A percentile compares a stretch with the other conserved stretches of the same genome.
phyloP scores from a whole-genome alignment of 2,888 invertebrate genomes.

The Thymelicus sylvestris region DNA sequence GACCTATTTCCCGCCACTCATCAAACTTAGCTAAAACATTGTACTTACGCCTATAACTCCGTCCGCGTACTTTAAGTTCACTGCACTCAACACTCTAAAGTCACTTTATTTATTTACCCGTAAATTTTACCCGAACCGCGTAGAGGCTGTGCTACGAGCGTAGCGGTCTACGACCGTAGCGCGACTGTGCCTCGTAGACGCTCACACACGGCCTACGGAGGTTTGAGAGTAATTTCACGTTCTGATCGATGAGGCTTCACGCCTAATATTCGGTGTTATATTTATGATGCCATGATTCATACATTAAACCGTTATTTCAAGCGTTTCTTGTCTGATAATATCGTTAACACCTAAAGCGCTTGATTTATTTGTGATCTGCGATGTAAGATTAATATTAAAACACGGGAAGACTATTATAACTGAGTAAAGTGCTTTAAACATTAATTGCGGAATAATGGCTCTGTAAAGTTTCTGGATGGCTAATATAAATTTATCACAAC shows the following conservation, averaged over 20 bases:
- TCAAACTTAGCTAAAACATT: constrained; percentile 33
- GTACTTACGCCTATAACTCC: constrained; percentile 40
- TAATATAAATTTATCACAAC: too few relatives aligned
- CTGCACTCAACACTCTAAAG: constrained; percentile 39
- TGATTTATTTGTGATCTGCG: too few relatives aligned
- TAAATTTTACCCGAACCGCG: constrained; percentile 43
- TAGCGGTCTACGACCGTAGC: constrained; percentile 71
- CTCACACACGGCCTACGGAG: constrained; percentile 49
- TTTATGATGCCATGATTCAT: constrained; percentile 47
- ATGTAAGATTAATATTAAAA: too few relatives aligned
- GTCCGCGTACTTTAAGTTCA: constrained; percentile 35
- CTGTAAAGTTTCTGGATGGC: too few relatives aligned
- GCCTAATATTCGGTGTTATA: constrained; percentile 44
- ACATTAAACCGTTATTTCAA: constrained; percentile 27
- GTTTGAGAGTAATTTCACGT: constrained; percentile 49
- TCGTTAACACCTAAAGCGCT: background rate
- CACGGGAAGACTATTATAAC: too few relatives aligned
- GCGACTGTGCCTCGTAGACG: constrained; percentile 60
- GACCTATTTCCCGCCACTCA: constrained; percentile 39
- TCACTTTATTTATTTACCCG: constrained; percentile 38
- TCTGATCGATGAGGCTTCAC: constrained; percentile 56
- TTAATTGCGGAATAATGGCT: too few relatives aligned
- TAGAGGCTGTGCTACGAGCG: constrained; percentile 63
- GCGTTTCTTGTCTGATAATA: background rate
- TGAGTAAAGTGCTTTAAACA: too few relatives aligned